These are phyloP conservation scores for Patiria miniata DNA, from an alignment of 35 echinoderm and acorn worm genomes.

Conservation along the genomic window DNA sequence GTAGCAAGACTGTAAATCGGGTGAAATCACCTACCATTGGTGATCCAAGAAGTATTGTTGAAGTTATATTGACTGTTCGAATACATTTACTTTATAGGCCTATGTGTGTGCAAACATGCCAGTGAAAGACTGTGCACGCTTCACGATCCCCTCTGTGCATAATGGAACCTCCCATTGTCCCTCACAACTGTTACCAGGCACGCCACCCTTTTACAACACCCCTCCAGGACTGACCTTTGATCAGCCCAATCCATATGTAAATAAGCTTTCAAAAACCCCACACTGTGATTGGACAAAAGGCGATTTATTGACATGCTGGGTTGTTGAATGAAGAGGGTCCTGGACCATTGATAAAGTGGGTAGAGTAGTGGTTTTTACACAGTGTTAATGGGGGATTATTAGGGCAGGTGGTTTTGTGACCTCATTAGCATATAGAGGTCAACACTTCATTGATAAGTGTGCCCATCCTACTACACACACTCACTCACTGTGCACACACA, in stretches of 20 bases:
- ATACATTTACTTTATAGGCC: too few relatives aligned
- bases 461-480: background rate
- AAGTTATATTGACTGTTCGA: too few relatives aligned
- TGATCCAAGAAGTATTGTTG: too few relatives aligned
- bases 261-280: background rate
- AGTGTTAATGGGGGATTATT: background rate
- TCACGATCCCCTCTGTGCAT: background rate
- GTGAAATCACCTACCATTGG: too few relatives aligned
- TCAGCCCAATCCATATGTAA: background rate
- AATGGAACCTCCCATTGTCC: slow-evolving; percentile 19
- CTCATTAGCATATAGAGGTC: slow-evolving; percentile 18
- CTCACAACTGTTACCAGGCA: slow-evolving; percentile 25
- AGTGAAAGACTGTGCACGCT: too few relatives aligned
- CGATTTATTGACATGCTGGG: background rate
- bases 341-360: background rate
- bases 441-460: slow-evolving; percentile 19
- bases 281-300: slow-evolving; percentile 18
- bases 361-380: background rate
- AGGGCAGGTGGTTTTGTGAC: background rate
- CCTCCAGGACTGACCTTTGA: slow-evolving; percentile 2
- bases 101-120: too few relatives aligned
- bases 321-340: background rate
- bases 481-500: background rate
- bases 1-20: too few relatives aligned
- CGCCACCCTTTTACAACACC: background rate